Evolutionary conservation across 1,140 invertebrate genomes (phyloP).

Genomic region (Eumaeus atala): DNA sequence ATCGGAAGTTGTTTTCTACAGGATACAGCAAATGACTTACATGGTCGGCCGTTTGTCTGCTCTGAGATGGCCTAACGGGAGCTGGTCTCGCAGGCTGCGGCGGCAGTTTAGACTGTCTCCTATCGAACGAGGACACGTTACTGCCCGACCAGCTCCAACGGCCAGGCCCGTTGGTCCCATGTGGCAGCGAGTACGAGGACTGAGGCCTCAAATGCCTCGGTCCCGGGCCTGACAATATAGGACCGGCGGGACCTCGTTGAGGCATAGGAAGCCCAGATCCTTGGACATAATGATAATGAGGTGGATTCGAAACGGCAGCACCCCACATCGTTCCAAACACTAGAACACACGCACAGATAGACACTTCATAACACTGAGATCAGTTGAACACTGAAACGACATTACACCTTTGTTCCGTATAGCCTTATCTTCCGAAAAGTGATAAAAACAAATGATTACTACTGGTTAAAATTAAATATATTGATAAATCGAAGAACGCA

Average conservation of each 20-base stretch:
- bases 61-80: constrained; percentile 52
- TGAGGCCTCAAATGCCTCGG: constrained; percentile 53
- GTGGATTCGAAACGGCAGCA: constrained; percentile 63
- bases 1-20: no score
- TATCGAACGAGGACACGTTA: constrained; percentile 64
- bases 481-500: constrained; percentile 36
- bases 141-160: constrained; percentile 62
- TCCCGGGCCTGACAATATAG: constrained; percentile 44
- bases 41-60: constrained; percentile 42
- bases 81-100: constrained; percentile 67
- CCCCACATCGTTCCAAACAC: constrained; percentile 60
- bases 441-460: constrained; percentile 50
- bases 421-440: constrained; percentile 44
- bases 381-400: constrained; percentile 43
- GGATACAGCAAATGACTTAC: constrained; percentile 35
- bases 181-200: constrained; percentile 63
- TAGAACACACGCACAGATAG: constrained; percentile 37
- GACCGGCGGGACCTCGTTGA: constrained; percentile 48
- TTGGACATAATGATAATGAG: constrained; percentile 62
- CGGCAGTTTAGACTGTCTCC: constrained; percentile 62
- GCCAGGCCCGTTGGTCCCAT: constrained; percentile 55
- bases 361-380: constrained; percentile 57
- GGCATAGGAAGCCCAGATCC: constrained; percentile 38
- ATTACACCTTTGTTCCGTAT: constrained; percentile 35
- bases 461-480: constrained; percentile 42